These are phyloP conservation scores for Ictalurus furcatus DNA, from an alignment of 2,113 vertebrate genomes.

Conservation along the genomic window DNA sequence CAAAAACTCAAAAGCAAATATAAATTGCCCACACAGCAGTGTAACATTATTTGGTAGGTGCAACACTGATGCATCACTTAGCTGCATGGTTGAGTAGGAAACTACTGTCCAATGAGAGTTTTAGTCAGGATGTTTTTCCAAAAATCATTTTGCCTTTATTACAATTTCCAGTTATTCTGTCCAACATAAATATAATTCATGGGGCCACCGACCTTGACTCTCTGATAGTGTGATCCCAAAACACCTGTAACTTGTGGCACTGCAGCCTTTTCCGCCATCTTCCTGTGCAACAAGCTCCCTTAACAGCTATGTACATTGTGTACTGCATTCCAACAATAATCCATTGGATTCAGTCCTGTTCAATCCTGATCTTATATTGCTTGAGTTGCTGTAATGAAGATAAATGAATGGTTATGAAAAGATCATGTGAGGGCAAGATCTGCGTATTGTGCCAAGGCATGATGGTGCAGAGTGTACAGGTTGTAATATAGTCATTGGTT, in stretches of 20 bases:
- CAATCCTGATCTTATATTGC: neutral
- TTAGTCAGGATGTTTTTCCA: slow-evolving; percentile 3
- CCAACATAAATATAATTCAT: neutral
- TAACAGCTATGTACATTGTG: neutral
- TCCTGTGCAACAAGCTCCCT: neutral
- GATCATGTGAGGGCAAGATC: neutral
- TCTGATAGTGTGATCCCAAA: neutral
- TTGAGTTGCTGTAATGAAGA: neutral
- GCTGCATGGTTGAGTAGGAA: neutral
- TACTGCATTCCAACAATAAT: neutral
- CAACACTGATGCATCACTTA: neutral
- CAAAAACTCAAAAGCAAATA: neutral
- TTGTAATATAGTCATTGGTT: neutral
- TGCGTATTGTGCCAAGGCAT: neutral
- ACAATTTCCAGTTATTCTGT: neutral
- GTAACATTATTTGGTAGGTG: neutral
- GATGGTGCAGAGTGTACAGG: neutral
- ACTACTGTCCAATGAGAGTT: neutral
- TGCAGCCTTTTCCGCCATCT: neutral
- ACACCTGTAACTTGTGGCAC: neutral
- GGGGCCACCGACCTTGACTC: neutral
- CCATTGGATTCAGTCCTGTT: neutral
- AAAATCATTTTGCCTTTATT: neutral
- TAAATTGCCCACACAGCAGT: neutral
- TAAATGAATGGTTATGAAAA: neutral